Conservation (phyloP, 2,888 invertebrate genomes). For the Drosophila rellima region DNA sequence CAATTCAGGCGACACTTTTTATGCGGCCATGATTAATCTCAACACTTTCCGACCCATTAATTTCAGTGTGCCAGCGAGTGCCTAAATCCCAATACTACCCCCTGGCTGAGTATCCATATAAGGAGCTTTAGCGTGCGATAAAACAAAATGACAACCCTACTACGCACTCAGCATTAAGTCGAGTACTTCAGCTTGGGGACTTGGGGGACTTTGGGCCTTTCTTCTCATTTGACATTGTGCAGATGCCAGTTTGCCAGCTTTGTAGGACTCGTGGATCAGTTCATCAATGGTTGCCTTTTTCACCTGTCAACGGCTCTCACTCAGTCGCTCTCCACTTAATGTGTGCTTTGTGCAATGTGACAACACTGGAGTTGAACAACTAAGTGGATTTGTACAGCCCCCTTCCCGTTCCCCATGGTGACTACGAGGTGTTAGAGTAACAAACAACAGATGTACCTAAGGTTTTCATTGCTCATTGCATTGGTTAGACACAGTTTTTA, state of each 20-base stretch:
- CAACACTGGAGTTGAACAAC: slow-evolving; percentile 25
- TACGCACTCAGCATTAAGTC: slow-evolving; percentile 27
- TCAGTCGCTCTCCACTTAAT: slow-evolving; percentile 48
- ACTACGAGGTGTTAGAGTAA: slow-evolving; percentile 53
- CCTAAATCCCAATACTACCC: slow-evolving; percentile 19
- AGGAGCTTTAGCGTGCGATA: slow-evolving; percentile 17
- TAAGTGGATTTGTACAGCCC: slow-evolving; percentile 31
- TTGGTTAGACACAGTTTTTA: slow-evolving; percentile 19
- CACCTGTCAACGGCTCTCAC: slow-evolving; percentile 57
- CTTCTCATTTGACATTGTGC: slow-evolving; percentile 28
- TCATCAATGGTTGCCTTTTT: slow-evolving; percentile 43
- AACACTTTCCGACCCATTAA: slow-evolving; percentile 83
- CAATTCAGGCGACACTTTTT: slow-evolving; percentile 48
- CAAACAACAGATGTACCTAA: slow-evolving; percentile 40
- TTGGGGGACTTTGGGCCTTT: slow-evolving; percentile 1
- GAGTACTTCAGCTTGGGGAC: slow-evolving; percentile 10
- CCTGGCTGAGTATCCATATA: not conserved
- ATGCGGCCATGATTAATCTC: slow-evolving; percentile 76
- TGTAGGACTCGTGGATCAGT: slow-evolving; percentile 11
- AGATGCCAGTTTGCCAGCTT: slow-evolving; percentile 25
- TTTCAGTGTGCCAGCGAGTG: slow-evolving; percentile 51
- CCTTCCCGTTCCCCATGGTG: slow-evolving; percentile 15
- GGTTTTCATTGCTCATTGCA: slow-evolving; percentile 38
- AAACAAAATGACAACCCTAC: slow-evolving; percentile 39
- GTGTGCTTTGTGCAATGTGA: slow-evolving; percentile 41